Base-by-base conservation (phyloP, 2,113 vertebrate species). In the Notothenia rossii region DNA sequence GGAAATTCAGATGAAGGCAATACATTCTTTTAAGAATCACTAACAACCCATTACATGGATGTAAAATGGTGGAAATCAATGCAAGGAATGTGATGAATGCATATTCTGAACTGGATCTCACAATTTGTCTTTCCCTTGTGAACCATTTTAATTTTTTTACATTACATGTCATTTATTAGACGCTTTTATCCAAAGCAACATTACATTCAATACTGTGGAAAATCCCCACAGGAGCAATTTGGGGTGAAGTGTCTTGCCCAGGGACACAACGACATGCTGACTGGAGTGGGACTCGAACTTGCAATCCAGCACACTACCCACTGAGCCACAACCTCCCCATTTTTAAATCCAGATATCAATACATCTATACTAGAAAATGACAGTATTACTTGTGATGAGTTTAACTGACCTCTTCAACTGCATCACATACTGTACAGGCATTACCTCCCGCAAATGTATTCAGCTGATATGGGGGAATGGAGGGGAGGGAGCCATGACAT, bases 381-480 rank as follows among this genome's bases (percentile, higher is more conserved):
- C 82, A 72, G 74, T 75, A 81, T 87, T 58, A 56, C 77, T 79
- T n/a, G 12, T 22, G 75, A 69, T 58, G 72, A 77, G 72, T 79
- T 86, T 68, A 81, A 87, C 20, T 82, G 77, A 89, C 88, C 81
- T 79, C 79, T 78, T 80, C 81, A 66, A 60, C 81, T 72, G 77
- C 74, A 72, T 82, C 60, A 55, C 72, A 79, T 33, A 40, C 36
- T 40, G 36, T 40, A 61, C 75, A 77, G 75, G 12, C 67, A 54
- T 79, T 51, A 59, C 62, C 77, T 74, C 77, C 84, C 46, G 69
- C 77, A 83, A 75, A 88, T 88, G 8, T 88, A 81, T 84, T 88
- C 83, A 85, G 82, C 86, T 62, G 81, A 88, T 85, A 79, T 66
- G 82, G 71, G 72, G 83, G 88, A 90, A 90, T 88, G 82, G 79